Conservation (phyloP, 2,113 vertebrate species). For the Emydocephalus ijimae region DNA sequence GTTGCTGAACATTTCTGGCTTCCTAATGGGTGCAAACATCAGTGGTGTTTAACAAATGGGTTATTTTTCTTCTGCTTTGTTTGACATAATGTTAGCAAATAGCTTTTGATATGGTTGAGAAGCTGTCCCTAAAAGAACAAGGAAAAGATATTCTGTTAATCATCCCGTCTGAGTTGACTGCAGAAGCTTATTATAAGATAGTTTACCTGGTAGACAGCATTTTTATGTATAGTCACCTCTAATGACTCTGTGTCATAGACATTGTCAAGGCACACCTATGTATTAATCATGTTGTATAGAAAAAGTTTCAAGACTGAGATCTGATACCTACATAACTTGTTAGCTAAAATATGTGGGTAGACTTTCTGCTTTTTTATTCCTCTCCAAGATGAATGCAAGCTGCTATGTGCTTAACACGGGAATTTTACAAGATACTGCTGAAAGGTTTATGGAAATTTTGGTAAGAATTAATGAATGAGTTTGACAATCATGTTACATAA, state of each 20-base stretch:
- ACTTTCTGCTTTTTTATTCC: background rate
- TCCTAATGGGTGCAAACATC: background rate
- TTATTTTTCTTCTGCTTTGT: background rate
- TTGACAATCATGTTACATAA: background rate
- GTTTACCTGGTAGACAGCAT: constrained; percentile 36
- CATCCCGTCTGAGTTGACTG: constrained; percentile 1
- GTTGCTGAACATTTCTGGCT: background rate
- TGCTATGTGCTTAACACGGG: background rate
- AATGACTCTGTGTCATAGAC: constrained; percentile 14
- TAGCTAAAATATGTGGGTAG: background rate
- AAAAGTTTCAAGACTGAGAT: background rate
- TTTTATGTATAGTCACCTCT: constrained; percentile 29
- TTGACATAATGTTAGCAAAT: constrained; percentile 18
- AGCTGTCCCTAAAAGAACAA: constrained; percentile 27
- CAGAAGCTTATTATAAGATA: constrained; percentile 28
- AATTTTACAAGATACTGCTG: background rate
- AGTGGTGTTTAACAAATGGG: background rate
- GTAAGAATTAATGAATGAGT: background rate
- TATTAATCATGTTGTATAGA: background rate
- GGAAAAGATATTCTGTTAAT: constrained; percentile 10
- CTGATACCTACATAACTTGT: background rate
- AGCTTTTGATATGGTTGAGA: constrained; percentile 27
- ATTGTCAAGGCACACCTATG: constrained; percentile 18
- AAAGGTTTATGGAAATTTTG: background rate
- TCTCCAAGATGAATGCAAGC: background rate